Evolutionary conservation across 2,113 vertebrate genomes (phyloP).

Genomic region (Bambusicola thoracicus): DNA sequence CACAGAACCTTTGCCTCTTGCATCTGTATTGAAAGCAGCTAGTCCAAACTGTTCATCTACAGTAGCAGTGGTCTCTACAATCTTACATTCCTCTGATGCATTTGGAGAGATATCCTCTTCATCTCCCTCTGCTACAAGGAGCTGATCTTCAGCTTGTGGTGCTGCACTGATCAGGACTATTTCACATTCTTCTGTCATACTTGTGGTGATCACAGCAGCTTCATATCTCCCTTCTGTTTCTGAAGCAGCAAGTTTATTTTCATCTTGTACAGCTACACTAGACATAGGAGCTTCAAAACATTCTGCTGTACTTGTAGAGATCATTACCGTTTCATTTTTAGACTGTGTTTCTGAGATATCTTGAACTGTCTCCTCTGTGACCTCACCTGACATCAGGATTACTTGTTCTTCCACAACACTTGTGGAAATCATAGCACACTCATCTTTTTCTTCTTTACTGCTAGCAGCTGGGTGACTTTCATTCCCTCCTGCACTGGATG

Average conservation of each 20-base stretch:
- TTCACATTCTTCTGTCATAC: conserved; percentile 72
- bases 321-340: conserved; percentile 65
- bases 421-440: conserved; percentile 81
- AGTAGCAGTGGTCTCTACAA: not conserved
- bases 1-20: not conserved
- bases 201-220: conserved; percentile 72
- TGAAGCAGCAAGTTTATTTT: not conserved
- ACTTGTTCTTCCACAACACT: conserved; percentile 76
- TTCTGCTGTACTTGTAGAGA: conserved; percentile 78
- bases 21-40: not conserved
- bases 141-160: conserved; percentile 35
- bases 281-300: conserved; percentile 75
- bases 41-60: not conserved
- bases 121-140: not conserved
- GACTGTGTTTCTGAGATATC: not conserved
- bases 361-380: not conserved
- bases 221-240: conserved; percentile 57
- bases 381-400: conserved; percentile 40
- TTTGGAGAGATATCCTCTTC: conserved; percentile 66
- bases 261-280: conserved; percentile 50
- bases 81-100: conserved; percentile 56
- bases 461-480: conserved; percentile 53
- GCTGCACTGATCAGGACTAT: conserved; percentile 57
- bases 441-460: conserved; percentile 78
- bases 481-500: conserved; percentile 47